phyloP scores from a whole-genome alignment of 1,140 invertebrate species.

The Drosophila erecta region DNA sequence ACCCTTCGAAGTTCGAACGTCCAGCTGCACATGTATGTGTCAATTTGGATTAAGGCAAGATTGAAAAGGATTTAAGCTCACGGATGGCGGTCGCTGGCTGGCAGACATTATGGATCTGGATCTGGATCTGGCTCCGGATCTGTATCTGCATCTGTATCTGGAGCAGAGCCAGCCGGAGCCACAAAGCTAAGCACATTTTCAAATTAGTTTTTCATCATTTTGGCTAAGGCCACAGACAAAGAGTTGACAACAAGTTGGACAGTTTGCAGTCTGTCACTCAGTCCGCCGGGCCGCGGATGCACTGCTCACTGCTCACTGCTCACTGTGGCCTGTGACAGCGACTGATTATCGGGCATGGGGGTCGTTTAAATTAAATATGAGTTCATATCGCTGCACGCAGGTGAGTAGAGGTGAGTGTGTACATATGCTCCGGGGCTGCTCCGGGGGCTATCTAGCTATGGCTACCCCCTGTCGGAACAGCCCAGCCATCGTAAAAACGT shows the following conservation, averaged over 20 bases:
- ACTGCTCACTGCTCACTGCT: conserved; percentile 43
- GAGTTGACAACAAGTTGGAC: conserved; percentile 48
- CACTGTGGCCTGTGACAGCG: conserved; percentile 45
- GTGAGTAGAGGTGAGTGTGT: conserved; percentile 6
- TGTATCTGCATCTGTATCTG: neutral
- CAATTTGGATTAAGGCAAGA: conserved; percentile 77
- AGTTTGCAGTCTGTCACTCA: conserved; percentile 30
- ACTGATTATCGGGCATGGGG: conserved; percentile 71
- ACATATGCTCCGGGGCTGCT: conserved; percentile 18
- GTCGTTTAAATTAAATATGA: conserved; percentile 74
- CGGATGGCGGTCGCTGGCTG: conserved; percentile 6
- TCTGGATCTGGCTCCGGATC: neutral
- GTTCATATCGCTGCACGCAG: conserved; percentile 28
- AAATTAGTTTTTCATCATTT: conserved; percentile 76
- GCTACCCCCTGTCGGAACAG: conserved; percentile 36
- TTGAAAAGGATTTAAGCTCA: conserved; percentile 68
- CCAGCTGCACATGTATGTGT: conserved; percentile 61
- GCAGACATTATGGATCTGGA: conserved; percentile 24
- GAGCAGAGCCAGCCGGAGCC: neutral
- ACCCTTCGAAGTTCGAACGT: conserved; percentile 34
- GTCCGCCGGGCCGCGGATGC: conserved; percentile 34
- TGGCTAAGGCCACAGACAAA: conserved; percentile 29
- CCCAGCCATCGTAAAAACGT: conserved; percentile 72
- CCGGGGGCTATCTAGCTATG: conserved; percentile 62
- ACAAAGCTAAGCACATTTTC: conserved; percentile 66